Evolutionary conservation across 2,113 vertebrate genomes (phyloP).

Genomic region (Vombatus ursinus): DNA sequence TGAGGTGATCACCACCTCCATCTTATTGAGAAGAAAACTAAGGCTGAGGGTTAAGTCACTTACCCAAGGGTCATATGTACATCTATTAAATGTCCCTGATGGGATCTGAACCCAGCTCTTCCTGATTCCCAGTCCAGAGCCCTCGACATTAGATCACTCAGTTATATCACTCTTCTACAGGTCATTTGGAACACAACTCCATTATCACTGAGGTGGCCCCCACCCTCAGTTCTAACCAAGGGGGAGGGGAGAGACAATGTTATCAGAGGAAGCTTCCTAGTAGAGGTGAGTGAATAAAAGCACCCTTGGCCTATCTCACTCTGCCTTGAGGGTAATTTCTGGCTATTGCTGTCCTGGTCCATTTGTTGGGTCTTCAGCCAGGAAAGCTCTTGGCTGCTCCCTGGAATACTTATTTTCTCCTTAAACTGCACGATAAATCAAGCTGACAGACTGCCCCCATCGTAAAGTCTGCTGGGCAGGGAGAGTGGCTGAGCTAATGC

Average conservation of each 20-base stretch:
- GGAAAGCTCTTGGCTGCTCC: slow-evolving; percentile 57
- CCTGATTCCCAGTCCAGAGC: neutral
- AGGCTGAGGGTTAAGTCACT: neutral
- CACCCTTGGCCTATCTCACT: neutral
- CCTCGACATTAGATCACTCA: neutral
- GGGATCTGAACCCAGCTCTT: neutral
- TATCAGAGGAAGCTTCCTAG: neutral
- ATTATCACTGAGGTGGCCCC: neutral
- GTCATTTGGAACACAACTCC: neutral
- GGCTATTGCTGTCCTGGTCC: slow-evolving; percentile 49
- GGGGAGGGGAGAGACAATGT: neutral
- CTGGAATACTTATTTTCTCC: slow-evolving; percentile 61
- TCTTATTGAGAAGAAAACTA: neutral
- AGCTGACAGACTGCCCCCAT: slow-evolving; percentile 57
- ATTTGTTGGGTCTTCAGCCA: slow-evolving; percentile 48
- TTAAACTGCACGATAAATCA: slow-evolving; percentile 70
- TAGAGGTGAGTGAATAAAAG: neutral
- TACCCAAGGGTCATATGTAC: neutral
- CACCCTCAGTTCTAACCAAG: neutral
- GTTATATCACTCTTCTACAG: neutral
- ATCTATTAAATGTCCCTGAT: neutral
- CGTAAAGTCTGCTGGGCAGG: slow-evolving; percentile 29
- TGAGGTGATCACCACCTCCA: neutral
- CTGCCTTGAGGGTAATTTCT: neutral
- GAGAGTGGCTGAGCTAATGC: fast-evolving